Percentiles rank a stretch among this genome's conserved stretches.
Conservation (phyloP, 1,140 invertebrate species). For the Euschistus heros region DNA sequence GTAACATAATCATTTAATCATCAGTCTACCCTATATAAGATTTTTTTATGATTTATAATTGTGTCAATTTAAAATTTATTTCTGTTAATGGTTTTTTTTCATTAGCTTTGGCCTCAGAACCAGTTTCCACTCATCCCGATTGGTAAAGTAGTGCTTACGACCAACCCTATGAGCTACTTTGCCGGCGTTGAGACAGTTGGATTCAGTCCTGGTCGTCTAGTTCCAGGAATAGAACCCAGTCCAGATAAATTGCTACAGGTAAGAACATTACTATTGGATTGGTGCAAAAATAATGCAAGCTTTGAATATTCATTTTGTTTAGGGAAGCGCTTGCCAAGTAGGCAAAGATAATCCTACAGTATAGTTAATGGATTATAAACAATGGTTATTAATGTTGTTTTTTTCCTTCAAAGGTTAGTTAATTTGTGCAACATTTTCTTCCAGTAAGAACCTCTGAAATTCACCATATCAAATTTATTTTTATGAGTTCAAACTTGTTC, state of each 20-base stretch:
- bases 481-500: too few relatives aligned
- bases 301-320: too few relatives aligned
- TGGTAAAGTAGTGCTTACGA: slow-evolving; percentile 76
- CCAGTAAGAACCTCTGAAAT: background rate
- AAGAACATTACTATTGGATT: background rate
- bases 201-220: slow-evolving; percentile 80
- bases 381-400: background rate
- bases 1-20: too few relatives aligned
- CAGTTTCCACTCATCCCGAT: slow-evolving; percentile 85
- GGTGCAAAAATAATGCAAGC: too few relatives aligned
- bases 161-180: slow-evolving; percentile 87
- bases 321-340: too few relatives aligned
- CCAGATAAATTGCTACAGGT: slow-evolving; percentile 81
- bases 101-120: slow-evolving; percentile 71
- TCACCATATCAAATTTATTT: too few relatives aligned
- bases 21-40: too few relatives aligned
- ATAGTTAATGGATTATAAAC: too few relatives aligned
- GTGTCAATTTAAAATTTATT: too few relatives aligned
- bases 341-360: too few relatives aligned
- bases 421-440: too few relatives aligned
- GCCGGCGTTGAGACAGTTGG: slow-evolving; percentile 89
- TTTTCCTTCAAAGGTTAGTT: background rate
- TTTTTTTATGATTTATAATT: too few relatives aligned
- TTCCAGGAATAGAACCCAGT: slow-evolving; percentile 80
- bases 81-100: slow-evolving; percentile 9